phyloP scores from a whole-genome alignment of 53 echinoderm and acorn worm genomes.

The Pentamera pediparva region DNA sequence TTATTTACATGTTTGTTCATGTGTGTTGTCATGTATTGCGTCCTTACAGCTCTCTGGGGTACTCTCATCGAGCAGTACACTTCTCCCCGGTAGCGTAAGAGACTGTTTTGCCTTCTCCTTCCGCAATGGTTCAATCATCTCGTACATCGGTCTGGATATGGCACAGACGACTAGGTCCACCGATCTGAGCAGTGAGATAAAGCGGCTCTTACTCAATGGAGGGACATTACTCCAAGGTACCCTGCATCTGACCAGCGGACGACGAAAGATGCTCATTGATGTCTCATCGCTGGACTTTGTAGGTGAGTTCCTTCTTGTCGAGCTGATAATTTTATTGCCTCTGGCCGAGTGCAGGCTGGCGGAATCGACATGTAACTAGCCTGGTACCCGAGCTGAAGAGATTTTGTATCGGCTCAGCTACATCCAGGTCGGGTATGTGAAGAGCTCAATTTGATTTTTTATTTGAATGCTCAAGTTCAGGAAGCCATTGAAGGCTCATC shows the following conservation, averaged over 20 bases:
- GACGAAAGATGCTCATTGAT: not conserved
- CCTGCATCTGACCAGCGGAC: not conserved
- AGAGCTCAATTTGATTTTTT: too few relatives aligned
- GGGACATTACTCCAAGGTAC: not conserved
- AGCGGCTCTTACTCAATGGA: not conserved
- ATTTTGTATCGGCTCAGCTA: too few relatives aligned
- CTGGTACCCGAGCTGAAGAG: too few relatives aligned
- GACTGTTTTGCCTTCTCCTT: slow-evolving; percentile 16
- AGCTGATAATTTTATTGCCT: not conserved
- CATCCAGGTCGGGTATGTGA: too few relatives aligned
- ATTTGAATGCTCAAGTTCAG: too few relatives aligned
- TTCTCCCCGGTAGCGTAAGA: not conserved
- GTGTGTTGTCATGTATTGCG: too few relatives aligned
- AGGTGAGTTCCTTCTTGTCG: not conserved
- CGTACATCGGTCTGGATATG: slow-evolving; percentile 2
- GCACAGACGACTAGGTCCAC: not conserved
- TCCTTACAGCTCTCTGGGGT: not conserved
- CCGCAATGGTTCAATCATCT: slow-evolving; percentile 14
- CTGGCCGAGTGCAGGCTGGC: not conserved
- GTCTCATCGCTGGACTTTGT: not conserved
- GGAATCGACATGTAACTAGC: not conserved
- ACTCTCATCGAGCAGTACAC: not conserved
- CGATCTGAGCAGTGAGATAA: slow-evolving; percentile 9
- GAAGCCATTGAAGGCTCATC: too few relatives aligned
- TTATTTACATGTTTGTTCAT: too few relatives aligned